Evolutionary conservation across 2,888 invertebrate species (phyloP).

Genomic region (Lymantria dispar): DNA sequence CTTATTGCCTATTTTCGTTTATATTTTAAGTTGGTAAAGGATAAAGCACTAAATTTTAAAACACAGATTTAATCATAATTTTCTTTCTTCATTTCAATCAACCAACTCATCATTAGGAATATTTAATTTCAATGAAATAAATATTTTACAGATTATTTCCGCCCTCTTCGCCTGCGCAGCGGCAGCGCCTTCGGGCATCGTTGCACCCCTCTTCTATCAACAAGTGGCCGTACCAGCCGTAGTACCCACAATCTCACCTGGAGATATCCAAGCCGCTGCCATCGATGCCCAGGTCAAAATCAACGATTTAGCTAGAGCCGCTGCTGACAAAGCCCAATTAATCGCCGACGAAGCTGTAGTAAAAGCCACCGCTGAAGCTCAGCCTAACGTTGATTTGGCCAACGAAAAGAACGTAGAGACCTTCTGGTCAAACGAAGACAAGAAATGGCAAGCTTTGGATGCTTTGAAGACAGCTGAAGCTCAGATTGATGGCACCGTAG

Average conservation of each 20-base stretch:
- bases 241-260: conserved; percentile 54
- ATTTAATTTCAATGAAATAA: too few species aligned
- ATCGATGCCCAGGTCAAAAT: conserved; percentile 51
- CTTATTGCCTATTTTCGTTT: too few species aligned
- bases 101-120: too few species aligned
- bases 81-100: too few species aligned
- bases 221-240: conserved; percentile 35
- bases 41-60: too few species aligned
- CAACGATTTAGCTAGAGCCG: conserved; percentile 42
- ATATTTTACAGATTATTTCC: conserved; percentile 52
- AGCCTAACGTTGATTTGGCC: conserved; percentile 44
- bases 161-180: conserved; percentile 57
- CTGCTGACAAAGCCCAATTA: background rate
- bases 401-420: conserved; percentile 48
- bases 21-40: too few species aligned
- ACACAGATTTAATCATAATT: too few species aligned
- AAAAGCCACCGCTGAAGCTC: conserved; percentile 38
- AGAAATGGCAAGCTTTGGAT: conserved; percentile 68
- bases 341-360: conserved; percentile 12
- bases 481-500: conserved; percentile 54
- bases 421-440: conserved; percentile 62
- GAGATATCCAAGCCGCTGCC: conserved; percentile 67
- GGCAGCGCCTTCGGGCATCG: conserved; percentile 56
- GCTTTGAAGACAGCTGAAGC: conserved; percentile 62
- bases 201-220: conserved; percentile 20